Conservation (phyloP, 2,113 vertebrate species). For the Pyrgilauda ruficollis region DNA sequence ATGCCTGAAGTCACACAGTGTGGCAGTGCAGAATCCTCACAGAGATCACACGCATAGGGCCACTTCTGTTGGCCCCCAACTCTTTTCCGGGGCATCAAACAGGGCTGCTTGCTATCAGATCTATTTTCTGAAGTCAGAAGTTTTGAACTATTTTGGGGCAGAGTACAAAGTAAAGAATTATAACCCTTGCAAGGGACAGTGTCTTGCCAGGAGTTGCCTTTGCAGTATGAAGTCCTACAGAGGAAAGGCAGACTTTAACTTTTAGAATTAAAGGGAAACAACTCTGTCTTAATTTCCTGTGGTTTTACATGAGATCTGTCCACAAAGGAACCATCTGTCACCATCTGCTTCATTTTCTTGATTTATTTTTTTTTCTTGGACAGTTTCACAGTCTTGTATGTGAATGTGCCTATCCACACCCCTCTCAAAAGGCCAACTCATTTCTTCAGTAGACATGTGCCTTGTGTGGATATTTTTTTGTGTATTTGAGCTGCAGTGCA, state of each 20-base stretch:
- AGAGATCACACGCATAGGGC: not conserved
- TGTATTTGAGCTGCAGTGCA: not conserved
- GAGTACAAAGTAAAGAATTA: not conserved
- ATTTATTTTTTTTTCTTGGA: not conserved
- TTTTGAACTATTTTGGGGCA: not conserved
- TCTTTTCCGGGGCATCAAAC: not conserved
- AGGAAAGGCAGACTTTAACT: not conserved
- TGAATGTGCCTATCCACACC: not conserved
- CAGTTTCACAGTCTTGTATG: not conserved
- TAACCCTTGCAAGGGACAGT: not conserved
- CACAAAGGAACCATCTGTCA: not conserved
- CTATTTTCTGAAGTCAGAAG: not conserved
- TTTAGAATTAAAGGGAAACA: slow-evolving; percentile 24
- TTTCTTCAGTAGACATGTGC: not conserved
- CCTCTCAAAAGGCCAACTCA: not conserved
- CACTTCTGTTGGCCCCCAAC: not conserved
- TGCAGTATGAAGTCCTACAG: not conserved
- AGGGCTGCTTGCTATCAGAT: not conserved
- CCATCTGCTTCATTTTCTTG: not conserved
- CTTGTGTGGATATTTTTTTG: not conserved
- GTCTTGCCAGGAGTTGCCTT: not conserved
- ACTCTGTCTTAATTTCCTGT: slow-evolving; percentile 22
- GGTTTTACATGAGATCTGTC: slow-evolving; percentile 16
- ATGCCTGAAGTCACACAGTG: not conserved
- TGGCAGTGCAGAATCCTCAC: not conserved